Evolutionary conservation across 1,140 invertebrate genomes (phyloP).

Genomic region (Arion vulgaris): DNA sequence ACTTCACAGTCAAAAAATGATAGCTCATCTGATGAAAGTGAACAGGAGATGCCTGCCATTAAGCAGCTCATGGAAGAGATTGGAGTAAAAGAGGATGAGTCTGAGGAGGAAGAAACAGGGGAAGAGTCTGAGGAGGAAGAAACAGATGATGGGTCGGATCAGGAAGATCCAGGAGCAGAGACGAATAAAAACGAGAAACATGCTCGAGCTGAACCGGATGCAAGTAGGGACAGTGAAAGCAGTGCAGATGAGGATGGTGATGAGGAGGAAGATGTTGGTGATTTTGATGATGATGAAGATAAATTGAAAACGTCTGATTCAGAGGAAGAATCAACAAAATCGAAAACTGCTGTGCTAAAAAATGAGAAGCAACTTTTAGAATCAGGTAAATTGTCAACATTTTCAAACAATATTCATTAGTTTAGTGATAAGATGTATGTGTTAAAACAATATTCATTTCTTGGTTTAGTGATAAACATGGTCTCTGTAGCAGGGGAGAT

Average conservation of each 20-base stretch:
- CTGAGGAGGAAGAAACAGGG: constrained; percentile 14
- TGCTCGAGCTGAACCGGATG: constrained; percentile 47
- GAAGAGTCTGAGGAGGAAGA: constrained; percentile 5
- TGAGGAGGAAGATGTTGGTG: constrained; percentile 36
- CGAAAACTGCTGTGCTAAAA: neutral
- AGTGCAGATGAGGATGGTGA: constrained; percentile 39
- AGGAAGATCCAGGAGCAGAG: constrained; percentile 2
- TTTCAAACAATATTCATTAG: too few relatives aligned
- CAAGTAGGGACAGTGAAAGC: constrained; percentile 28
- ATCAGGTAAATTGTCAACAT: neutral
- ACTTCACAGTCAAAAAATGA: neutral
- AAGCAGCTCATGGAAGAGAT: constrained; percentile 33
- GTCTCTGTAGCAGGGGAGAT: too few relatives aligned
- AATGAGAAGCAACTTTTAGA: neutral
- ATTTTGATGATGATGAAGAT: constrained; percentile 43
- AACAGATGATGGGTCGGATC: constrained; percentile 33
- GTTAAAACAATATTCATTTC: too few relatives aligned
- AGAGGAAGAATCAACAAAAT: neutral
- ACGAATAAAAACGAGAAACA: constrained; percentile 49
- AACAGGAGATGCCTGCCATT: constrained; percentile 22
- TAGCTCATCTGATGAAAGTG: constrained; percentile 24
- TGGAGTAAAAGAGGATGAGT: constrained; percentile 20
- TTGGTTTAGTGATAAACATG: too few relatives aligned
- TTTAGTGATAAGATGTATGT: too few relatives aligned
- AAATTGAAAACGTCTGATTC: constrained; percentile 18